These are phyloP conservation scores for Lagorchestes hirsutus DNA, from an alignment of 2,797 vertebrate species.

Conservation along the genomic window DNA sequence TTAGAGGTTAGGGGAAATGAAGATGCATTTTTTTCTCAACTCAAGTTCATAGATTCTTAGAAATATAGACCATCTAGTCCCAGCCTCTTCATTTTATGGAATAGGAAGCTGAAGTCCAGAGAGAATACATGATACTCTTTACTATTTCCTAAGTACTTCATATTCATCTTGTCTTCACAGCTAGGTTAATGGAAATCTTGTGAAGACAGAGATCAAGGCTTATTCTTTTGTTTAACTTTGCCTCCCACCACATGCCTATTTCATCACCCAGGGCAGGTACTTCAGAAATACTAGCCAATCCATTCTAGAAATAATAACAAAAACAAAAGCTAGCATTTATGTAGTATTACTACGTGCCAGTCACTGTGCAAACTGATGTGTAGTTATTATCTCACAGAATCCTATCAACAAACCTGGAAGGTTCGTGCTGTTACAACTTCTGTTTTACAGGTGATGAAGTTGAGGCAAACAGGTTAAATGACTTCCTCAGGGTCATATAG, in stretches of 20 bases:
- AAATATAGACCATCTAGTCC: not conserved
- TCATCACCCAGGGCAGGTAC: not conserved
- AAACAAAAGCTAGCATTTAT: not conserved
- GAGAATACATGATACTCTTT: not conserved
- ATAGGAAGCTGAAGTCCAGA: not conserved
- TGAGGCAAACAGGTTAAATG: not conserved
- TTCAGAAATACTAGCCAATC: not conserved
- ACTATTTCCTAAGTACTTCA: not conserved
- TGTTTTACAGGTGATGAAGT: not conserved
- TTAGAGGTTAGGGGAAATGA: not conserved
- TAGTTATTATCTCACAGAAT: not conserved
- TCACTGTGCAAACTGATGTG: not conserved
- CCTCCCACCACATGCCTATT: slow-evolving; percentile 1
- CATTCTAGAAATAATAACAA: not conserved
- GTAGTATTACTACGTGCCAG: not conserved
- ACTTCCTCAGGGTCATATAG: not conserved
- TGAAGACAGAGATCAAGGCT: not conserved
- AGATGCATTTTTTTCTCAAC: not conserved
- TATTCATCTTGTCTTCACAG: not conserved
- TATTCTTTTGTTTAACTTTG: not conserved
- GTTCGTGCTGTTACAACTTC: not conserved
- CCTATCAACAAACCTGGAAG: not conserved
- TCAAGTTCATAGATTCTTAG: not conserved
- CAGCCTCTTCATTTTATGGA: not conserved
- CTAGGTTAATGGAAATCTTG: not conserved